A percentile compares a stretch with the other conserved stretches of the same genome.
phyloP scores from a whole-genome alignment of 2,888 invertebrate species.

The Cheilosia grossa region DNA sequence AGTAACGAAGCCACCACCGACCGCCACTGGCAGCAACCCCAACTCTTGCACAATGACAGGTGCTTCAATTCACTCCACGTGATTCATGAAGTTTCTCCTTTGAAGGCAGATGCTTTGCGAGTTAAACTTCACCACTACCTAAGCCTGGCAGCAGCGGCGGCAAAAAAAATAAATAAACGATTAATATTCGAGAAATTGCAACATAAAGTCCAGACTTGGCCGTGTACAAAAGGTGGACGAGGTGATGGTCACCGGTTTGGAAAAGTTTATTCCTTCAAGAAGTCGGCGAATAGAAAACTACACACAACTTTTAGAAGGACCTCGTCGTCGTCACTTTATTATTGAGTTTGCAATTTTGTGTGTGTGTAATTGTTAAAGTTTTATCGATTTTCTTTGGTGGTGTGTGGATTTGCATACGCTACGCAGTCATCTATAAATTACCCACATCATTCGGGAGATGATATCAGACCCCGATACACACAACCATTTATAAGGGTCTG shows the following conservation, averaged over 20 bases:
- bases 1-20: slow-evolving; percentile 4
- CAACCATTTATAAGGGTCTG: slow-evolving; percentile 48
- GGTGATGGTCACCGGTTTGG: slow-evolving; percentile 28
- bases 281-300: neutral
- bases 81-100: slow-evolving; percentile 63
- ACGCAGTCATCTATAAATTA: slow-evolving; percentile 62
- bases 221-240: slow-evolving; percentile 9
- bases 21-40: slow-evolving; percentile 4
- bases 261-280: slow-evolving; percentile 3
- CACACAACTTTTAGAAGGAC: slow-evolving; percentile 26
- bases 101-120: slow-evolving; percentile 42
- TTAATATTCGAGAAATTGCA: slow-evolving; percentile 60
- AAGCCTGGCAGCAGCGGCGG: neutral
- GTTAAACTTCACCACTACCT: slow-evolving; percentile 53
- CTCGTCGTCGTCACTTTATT: neutral
- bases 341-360: slow-evolving; percentile 49
- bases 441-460: slow-evolving; percentile 55
- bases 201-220: slow-evolving; percentile 50
- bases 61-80: slow-evolving; percentile 69
- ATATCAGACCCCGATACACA: slow-evolving; percentile 44
- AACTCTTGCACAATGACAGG: slow-evolving; percentile 46
- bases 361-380: slow-evolving; percentile 33
- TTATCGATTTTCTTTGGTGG: slow-evolving; percentile 60
- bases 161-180: slow-evolving; percentile 23
- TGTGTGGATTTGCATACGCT: slow-evolving; percentile 53